Evolutionary conservation across 2,113 vertebrate genomes (phyloP).

Genomic region (Chlamydotis undulata): DNA sequence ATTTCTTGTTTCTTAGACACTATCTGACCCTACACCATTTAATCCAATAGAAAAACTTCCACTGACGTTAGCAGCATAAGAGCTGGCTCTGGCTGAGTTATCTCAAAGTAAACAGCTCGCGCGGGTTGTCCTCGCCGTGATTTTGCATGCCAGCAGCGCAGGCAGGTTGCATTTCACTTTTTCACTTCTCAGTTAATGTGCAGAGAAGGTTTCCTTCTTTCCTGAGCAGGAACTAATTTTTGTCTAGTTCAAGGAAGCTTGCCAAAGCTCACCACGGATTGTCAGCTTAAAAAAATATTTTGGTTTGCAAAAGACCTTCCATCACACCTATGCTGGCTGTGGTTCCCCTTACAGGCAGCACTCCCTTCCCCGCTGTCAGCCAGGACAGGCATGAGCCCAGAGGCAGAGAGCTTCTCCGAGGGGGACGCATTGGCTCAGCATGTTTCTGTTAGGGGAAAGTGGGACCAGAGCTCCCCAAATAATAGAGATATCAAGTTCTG

Average conservation of each 20-base stretch:
- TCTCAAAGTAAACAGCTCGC: neutral
- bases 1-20: neutral
- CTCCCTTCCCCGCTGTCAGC: neutral
- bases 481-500: slow-evolving; percentile 55
- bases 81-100: neutral
- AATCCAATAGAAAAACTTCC: slow-evolving; percentile 15
- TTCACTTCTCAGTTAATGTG: slow-evolving; percentile 20
- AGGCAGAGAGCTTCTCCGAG: neutral
- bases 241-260: neutral
- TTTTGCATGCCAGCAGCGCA: neutral
- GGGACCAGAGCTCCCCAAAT: neutral
- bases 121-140: neutral
- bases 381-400: neutral
- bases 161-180: slow-evolving; percentile 22
- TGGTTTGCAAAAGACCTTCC: neutral
- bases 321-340: neutral
- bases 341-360: neutral
- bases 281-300: slow-evolving; percentile 6
- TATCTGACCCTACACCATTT: neutral
- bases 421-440: neutral
- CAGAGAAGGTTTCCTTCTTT: neutral
- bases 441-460: neutral
- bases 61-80: neutral
- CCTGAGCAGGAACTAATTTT: slow-evolving; percentile 4
- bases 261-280: neutral